A percentile compares a stretch with the other conserved stretches of the same genome.
phyloP scores from a whole-genome alignment of 2,113 vertebrate species.

The Megalops atlanticus region DNA sequence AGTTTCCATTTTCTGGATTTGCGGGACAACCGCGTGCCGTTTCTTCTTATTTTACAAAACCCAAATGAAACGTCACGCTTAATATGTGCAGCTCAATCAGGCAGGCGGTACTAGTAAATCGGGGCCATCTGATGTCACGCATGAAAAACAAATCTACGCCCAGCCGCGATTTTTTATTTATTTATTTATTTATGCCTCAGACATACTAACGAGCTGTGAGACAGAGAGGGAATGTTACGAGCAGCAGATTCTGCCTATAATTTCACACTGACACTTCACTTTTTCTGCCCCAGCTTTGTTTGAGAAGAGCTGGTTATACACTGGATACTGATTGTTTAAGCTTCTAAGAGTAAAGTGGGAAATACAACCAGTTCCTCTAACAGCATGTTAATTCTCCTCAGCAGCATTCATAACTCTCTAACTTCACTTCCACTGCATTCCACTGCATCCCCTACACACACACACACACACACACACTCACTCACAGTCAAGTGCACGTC shows the following conservation, averaged over 20 bases:
- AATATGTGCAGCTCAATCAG: slow-evolving; percentile 12
- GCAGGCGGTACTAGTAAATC: not conserved
- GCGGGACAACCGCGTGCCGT: too few species aligned
- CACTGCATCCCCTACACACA: not conserved
- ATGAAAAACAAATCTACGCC: not conserved
- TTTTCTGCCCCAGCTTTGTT: too few species aligned
- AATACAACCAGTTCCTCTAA: too few species aligned
- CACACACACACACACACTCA: not conserved
- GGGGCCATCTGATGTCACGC: too few species aligned
- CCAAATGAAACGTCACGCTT: slow-evolving; percentile 46
- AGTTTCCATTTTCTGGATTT: too few species aligned
- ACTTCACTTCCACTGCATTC: not conserved
- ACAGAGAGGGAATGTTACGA: not conserved
- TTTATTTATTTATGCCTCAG: not conserved
- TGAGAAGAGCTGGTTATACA: too few species aligned
- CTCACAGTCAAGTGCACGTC: not conserved
- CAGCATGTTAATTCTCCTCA: too few species aligned
- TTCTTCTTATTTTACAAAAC: slow-evolving; percentile 19
- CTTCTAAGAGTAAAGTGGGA: too few species aligned
- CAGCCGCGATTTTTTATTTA: not conserved
- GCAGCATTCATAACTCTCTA: not conserved
- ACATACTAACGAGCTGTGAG: not conserved
- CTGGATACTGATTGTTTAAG: too few species aligned
- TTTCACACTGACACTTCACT: slow-evolving; percentile 14
- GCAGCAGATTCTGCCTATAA: not conserved